A percentile compares a stretch with the other conserved stretches of the same genome.
phyloP scores from a whole-genome alignment of 2,113 vertebrate genomes.

The Gopherus evgoodei region DNA sequence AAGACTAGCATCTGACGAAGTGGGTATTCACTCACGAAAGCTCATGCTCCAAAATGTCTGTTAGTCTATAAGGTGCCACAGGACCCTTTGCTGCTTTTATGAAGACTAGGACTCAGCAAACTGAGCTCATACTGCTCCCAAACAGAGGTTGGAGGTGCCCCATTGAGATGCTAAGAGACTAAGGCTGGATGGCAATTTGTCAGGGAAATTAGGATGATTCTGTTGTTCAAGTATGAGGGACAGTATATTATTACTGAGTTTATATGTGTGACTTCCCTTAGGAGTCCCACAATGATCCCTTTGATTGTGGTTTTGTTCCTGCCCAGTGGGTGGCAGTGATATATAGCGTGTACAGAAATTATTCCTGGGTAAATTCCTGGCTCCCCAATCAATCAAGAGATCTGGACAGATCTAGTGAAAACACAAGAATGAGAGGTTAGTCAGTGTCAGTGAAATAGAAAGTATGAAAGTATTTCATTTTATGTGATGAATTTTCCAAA shows the following conservation, averaged over 20 bases:
- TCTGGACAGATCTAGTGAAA: neutral
- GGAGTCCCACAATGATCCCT: neutral
- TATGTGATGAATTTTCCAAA: neutral
- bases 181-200: neutral
- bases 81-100: too few relatives aligned
- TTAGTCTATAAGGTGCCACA: too few relatives aligned
- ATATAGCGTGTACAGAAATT: rapidly evolving
- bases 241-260: neutral
- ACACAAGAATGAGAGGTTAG: neutral
- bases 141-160: rapidly evolving
- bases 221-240: neutral
- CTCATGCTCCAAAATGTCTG: too few relatives aligned
- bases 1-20: too few relatives aligned
- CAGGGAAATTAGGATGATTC: neutral
- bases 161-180: neutral
- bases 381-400: neutral
- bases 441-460: rapidly evolving
- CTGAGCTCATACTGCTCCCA: neutral
- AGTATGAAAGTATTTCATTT: neutral
- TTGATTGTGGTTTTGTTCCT: neutral
- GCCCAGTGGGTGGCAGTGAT: neutral
- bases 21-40: too few relatives aligned
- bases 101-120: neutral
- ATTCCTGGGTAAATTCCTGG: neutral
- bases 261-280: neutral